These are phyloP conservation scores for Ariopsis seemanni DNA, from an alignment of 2,113 vertebrate species.

Conservation along the genomic window DNA sequence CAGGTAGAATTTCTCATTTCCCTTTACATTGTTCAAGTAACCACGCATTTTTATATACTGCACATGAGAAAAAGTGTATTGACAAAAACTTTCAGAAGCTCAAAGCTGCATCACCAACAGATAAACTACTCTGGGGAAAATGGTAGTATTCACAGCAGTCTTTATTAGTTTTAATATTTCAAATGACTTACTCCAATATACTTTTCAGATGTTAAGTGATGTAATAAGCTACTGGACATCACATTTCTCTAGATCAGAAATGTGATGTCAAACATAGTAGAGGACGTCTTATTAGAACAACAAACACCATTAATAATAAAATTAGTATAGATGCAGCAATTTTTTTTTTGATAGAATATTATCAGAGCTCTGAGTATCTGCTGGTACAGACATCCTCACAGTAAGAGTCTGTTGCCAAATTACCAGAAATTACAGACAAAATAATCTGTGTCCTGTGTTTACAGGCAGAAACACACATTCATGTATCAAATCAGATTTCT, in stretches of 20 bases:
- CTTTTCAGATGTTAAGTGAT: not conserved
- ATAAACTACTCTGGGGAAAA: not conserved
- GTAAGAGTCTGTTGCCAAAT: not conserved
- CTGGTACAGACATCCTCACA: not conserved
- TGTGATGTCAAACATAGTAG: not conserved
- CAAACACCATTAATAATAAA: not conserved
- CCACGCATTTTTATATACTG: not conserved
- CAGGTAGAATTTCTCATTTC: not conserved
- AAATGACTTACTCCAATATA: not conserved
- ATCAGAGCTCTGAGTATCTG: not conserved
- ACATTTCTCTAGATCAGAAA: not conserved
- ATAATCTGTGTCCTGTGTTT: not conserved
- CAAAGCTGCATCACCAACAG: not conserved
- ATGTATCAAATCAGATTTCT: not conserved
- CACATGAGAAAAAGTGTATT: not conserved
- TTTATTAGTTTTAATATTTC: not conserved
- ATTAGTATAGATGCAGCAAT: not conserved
- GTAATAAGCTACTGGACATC: not conserved
- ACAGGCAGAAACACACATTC: too few species aligned
- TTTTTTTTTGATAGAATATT: not conserved
- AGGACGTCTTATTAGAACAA: not conserved
- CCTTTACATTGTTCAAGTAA: not conserved
- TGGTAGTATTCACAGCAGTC: not conserved
- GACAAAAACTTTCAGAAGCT: not conserved
- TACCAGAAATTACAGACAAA: not conserved